These are phyloP conservation scores for Drosophila phalerata DNA, from an alignment of 2,888 invertebrate species.

Conservation along the genomic window DNA sequence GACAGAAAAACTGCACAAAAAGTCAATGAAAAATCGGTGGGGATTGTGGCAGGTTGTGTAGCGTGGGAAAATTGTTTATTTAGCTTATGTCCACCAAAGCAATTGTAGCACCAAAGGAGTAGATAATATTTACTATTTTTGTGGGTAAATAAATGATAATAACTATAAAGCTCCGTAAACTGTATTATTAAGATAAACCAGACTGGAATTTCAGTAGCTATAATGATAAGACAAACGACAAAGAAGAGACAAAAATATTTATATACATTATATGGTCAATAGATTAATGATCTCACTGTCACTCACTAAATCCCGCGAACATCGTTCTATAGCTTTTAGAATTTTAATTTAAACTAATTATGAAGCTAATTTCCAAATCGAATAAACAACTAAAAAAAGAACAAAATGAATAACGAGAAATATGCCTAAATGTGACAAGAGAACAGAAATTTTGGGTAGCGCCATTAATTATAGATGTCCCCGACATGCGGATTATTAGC, in stretches of 20 bases:
- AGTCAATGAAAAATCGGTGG: conserved; percentile 58
- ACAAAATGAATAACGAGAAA: conserved; percentile 54
- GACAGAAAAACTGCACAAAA: conserved; percentile 44
- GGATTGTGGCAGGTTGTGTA: conserved; percentile 50
- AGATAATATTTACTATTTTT: conserved; percentile 20
- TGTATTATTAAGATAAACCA: conserved; percentile 33
- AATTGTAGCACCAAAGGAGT: conserved; percentile 2
- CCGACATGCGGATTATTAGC: conserved; percentile 60
- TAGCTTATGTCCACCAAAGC: conserved; percentile 14
- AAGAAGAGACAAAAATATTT: conserved; percentile 6
- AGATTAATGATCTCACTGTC: conserved; percentile 59
- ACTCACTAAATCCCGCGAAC: conserved; percentile 47
- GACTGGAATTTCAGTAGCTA: conserved; percentile 42
- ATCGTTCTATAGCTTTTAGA: conserved; percentile 31
- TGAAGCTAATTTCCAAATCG: conserved; percentile 60
- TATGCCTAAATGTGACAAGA: conserved; percentile 58
- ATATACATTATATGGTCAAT: conserved; percentile 8
- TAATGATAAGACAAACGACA: conserved; percentile 37
- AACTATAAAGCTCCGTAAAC: conserved; percentile 6
- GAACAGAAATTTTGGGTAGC: conserved; percentile 47
- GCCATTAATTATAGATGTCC: conserved; percentile 58
- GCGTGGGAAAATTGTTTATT: conserved; percentile 75
- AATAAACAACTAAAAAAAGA: conserved; percentile 35
- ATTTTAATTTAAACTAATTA: conserved; percentile 73
- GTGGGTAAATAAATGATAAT: conserved; percentile 36